These are phyloP conservation scores for Percopsis transmontana DNA, from an alignment of 2,113 vertebrate genomes.

Conservation along the genomic window DNA sequence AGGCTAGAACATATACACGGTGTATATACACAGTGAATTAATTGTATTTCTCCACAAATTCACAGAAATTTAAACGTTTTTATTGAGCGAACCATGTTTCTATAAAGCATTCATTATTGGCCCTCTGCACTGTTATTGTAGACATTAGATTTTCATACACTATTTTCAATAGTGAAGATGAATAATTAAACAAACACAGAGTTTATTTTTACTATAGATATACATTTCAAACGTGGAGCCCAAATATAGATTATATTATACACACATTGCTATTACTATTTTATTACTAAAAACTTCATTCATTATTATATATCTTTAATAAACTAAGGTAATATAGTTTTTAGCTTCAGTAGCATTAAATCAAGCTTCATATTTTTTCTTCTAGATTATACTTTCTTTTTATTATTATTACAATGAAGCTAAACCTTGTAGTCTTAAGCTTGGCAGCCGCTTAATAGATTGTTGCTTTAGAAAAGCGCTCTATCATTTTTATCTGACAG, in stretches of 20 bases:
- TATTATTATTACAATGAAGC: slow-evolving; percentile 19
- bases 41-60: neutral
- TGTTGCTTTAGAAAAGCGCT: slow-evolving; percentile 49
- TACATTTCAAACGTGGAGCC: too few species aligned
- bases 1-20: neutral
- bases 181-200: neutral
- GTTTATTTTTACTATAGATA: too few species aligned
- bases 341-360: too few species aligned
- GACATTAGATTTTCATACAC: neutral
- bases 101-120: neutral
- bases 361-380: too few species aligned
- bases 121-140: neutral
- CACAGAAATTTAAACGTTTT: neutral
- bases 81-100: neutral
- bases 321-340: neutral
- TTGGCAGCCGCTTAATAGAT: slow-evolving; percentile 58
- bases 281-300: too few species aligned
- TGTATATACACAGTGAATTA: neutral
- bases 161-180: neutral
- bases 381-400: neutral
- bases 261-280: too few species aligned
- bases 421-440: slow-evolving; percentile 18
- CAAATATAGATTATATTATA: too few species aligned
- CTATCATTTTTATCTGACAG: slow-evolving; percentile 26
- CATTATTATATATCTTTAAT: too few species aligned